Percentiles rank a stretch among this genome's conserved stretches.
Evolutionary conservation across 2,888 invertebrate genomes (phyloP).

Genomic region (Drosophila fulvimacula): DNA sequence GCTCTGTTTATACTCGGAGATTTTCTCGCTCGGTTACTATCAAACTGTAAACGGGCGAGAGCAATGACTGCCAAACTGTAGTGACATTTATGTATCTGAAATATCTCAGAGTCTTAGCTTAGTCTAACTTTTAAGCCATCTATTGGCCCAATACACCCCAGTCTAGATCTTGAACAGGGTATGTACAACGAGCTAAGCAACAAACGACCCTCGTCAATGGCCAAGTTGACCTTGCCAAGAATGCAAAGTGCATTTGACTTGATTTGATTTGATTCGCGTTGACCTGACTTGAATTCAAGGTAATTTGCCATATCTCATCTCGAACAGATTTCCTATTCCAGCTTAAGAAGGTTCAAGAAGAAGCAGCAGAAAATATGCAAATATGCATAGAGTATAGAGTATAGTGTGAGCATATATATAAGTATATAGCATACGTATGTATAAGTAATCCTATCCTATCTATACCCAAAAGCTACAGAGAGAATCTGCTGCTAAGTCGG

Average conservation of each 20-base stretch:
- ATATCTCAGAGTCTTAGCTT: no score
- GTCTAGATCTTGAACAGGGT: neutral
- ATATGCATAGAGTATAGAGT: neutral
- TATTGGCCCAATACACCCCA: neutral
- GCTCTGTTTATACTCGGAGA: neutral
- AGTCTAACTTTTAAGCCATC: no score
- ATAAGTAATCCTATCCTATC: no score
- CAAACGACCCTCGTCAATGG: conserved; percentile 1
- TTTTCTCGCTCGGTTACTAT: neutral
- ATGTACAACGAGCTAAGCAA: neutral
- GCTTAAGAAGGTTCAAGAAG: neutral
- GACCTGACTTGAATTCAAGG: conserved; percentile 1
- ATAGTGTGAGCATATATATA: neutral
- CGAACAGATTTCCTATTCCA: neutral
- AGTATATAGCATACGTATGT: no score
- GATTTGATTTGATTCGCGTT: neutral
- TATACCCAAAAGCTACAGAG: neutral
- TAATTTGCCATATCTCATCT: neutral
- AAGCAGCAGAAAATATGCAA: neutral
- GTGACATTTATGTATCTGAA: no score
- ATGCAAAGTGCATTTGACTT: conserved; percentile 6
- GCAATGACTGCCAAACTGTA: neutral
- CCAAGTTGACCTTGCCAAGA: neutral
- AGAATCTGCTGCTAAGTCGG: neutral
- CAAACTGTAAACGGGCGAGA: neutral